phyloP scores from a whole-genome alignment of 2,888 invertebrate species.

The Leptothorax acervorum region DNA sequence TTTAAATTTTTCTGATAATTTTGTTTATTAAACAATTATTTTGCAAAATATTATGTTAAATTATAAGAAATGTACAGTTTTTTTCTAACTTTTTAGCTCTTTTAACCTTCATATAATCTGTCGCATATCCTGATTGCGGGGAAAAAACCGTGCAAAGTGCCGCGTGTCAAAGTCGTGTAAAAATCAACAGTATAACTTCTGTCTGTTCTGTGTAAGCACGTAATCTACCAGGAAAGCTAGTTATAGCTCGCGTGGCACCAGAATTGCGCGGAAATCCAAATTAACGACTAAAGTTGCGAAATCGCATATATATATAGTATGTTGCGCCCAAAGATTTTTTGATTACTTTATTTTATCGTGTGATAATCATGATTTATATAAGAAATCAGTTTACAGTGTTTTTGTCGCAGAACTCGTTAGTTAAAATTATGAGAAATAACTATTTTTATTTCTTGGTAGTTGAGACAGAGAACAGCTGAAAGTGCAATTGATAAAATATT shows the following conservation, averaged over 20 bases:
- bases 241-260: slow-evolving; percentile 38
- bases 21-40: background rate
- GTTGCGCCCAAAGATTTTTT: background rate
- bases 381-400: background rate
- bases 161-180: slow-evolving; percentile 6
- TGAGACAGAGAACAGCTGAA: background rate
- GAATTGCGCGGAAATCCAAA: slow-evolving; percentile 39
- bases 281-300: slow-evolving; percentile 37
- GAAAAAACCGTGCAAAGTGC: background rate
- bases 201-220: slow-evolving; percentile 13
- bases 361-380: background rate
- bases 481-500: background rate
- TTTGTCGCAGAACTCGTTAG: background rate
- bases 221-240: slow-evolving; percentile 44
- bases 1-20: background rate
- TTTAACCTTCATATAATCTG: background rate
- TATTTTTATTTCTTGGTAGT: background rate
- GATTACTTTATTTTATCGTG: slow-evolving; percentile 23
- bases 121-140: background rate
- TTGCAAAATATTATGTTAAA: background rate
- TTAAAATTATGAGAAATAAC: background rate
- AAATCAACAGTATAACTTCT: background rate
- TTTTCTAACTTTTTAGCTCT: background rate
- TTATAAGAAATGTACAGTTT: slow-evolving; percentile 1
- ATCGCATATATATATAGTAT: background rate